Evolutionary conservation across 1,140 invertebrate genomes (phyloP).

Genomic region (Drosophila nebulosa): DNA sequence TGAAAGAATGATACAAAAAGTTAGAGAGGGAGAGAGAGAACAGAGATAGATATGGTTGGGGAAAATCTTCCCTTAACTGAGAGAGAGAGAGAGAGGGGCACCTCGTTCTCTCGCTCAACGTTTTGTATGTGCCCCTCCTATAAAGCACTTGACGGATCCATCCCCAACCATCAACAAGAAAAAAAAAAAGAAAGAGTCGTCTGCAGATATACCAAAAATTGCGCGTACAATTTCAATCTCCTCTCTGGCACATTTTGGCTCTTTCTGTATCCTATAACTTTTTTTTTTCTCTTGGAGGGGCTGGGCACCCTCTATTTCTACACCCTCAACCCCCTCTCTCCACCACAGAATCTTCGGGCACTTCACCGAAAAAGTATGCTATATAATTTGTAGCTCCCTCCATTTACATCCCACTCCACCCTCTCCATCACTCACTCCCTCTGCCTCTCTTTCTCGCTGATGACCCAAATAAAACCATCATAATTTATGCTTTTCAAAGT

Average conservation of each 20-base stretch:
- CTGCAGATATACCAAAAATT: conserved; percentile 17
- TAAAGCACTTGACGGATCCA: conserved; percentile 13
- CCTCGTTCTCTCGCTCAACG: conserved; percentile 8
- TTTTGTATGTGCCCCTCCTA: background rate
- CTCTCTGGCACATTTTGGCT: background rate
- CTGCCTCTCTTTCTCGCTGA: background rate
- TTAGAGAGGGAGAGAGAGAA: background rate
- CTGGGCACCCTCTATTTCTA: no score
- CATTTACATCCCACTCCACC: background rate
- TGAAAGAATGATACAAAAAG: background rate
- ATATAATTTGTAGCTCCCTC: background rate
- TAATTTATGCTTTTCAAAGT: conserved; percentile 31
- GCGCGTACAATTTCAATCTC: conserved; percentile 20
- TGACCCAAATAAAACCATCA: conserved; percentile 39
- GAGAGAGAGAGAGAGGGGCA: no score
- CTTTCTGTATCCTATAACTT: conserved; percentile 8
- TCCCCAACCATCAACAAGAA: background rate
- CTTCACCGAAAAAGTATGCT: background rate
- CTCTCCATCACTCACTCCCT: background rate
- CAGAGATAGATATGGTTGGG: conserved; percentile 12
- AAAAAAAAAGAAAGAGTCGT: no score
- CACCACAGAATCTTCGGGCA: no score
- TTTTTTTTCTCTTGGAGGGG: background rate
- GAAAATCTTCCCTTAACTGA: conserved; percentile 9
- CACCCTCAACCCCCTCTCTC: no score